A percentile compares a stretch with the other conserved stretches of the same genome.
Evolutionary conservation across 2,113 vertebrate species (phyloP).

Genomic region (Sclerurus mexicanus): DNA sequence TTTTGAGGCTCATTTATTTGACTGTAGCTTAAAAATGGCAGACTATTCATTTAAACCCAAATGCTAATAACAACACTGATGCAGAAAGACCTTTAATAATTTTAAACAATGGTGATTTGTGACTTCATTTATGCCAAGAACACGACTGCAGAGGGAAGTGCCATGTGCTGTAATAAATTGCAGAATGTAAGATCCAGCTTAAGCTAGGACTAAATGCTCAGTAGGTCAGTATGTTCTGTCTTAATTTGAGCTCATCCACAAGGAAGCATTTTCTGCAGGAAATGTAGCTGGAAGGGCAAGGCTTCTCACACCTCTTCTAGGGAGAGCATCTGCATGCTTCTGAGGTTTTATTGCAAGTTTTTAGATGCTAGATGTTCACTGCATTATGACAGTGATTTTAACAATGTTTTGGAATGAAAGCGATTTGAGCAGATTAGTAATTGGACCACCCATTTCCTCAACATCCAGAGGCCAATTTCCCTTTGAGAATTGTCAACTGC

Average conservation of each 20-base stretch:
- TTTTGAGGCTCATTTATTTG: slow-evolving; percentile 8
- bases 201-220: background rate
- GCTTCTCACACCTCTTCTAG: background rate
- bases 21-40: slow-evolving; percentile 19
- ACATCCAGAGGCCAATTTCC: background rate
- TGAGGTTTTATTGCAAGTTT: background rate
- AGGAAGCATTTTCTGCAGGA: background rate
- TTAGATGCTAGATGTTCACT: background rate
- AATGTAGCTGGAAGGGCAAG: background rate
- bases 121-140: slow-evolving; percentile 32
- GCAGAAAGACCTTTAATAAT: slow-evolving; percentile 18
- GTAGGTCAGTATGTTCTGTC: background rate
- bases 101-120: slow-evolving; percentile 36
- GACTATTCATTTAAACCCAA: slow-evolving; percentile 18
- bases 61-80: slow-evolving; percentile 37
- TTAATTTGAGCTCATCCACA: slow-evolving; percentile 10
- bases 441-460: background rate
- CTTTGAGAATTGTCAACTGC: background rate
- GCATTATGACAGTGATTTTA: background rate
- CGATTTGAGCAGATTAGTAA: background rate
- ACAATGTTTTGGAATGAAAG: background rate
- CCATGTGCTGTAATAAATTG: background rate
- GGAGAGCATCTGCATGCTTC: background rate
- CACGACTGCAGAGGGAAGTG: background rate
- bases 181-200: background rate